Evolutionary conservation across 2,888 invertebrate species (phyloP), one percentile per base, ranked within the genome.

Genomic region (Pheosia tremula): DNA sequence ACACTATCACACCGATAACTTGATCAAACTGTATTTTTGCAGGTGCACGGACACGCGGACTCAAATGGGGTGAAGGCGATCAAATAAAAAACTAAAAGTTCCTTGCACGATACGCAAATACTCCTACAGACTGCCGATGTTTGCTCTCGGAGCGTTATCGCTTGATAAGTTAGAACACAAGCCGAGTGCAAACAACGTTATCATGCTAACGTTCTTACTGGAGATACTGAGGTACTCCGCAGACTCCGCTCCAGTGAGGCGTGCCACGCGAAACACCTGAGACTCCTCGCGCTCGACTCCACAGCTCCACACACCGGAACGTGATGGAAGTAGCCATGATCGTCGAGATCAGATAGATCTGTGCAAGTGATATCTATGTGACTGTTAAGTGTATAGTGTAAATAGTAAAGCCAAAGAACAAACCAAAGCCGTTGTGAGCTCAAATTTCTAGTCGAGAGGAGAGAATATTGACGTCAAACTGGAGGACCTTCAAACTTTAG

Each of bases 131-230:
- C 89, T 83, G 91, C 85, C 83, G 86, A 90, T 93, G 93, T 93
- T 93, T 93, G 80, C 89, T 82, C 85, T 82, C 77, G 75, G 80
- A 82, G 84, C 86, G 88, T 93, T 93, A 93, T 93, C 93, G 84
- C 83, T 86, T 91, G 93, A 93, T 93, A 93, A 91, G 91, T 92
- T 90, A 82, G 85, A 93, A 90, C 90, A 93, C 91, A 93, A 93
- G 91, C 92, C 90, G 69, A 79, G 77, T 67, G 80, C 84, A 93
- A 93, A 93, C 92, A 93, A 68, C 79, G 83, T 92, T 93, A 93
- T 93, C 93, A 91, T 92, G 92, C 81, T 86, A 88, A 82, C 88
- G 86, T 86, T 90, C 89, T 88, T 75, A 80, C 81, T 77, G 83
- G 78, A 79, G 83, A 87, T 85, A 82, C 79, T 69, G 79, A 86